Evolutionary conservation across 2,113 vertebrate genomes (phyloP).

Genomic region (Chaetodon auriga): DNA sequence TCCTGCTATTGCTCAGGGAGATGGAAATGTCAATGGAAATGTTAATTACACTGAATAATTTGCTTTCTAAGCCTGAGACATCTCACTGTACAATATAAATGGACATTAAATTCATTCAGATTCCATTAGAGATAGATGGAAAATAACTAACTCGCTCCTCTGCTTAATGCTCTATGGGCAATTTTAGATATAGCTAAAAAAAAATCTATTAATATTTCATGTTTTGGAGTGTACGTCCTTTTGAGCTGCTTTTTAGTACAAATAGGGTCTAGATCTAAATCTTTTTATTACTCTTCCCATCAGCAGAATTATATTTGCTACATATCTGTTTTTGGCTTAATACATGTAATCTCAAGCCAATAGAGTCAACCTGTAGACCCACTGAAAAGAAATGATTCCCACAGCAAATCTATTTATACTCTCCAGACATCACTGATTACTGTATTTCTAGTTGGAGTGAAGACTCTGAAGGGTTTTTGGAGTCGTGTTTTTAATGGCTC

Average conservation of each 20-base stretch:
- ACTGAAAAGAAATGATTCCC: not conserved
- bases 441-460: not conserved
- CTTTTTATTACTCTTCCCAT: not conserved
- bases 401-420: not conserved
- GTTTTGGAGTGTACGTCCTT: not conserved
- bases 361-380: not conserved
- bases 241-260: not conserved
- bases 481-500: not conserved
- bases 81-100: not conserved
- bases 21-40: constrained; percentile 42
- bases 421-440: not conserved
- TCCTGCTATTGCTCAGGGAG: not conserved
- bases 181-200: constrained; percentile 20
- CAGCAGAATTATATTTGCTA: not conserved
- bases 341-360: not conserved
- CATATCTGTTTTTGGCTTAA: not conserved
- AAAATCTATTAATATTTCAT: not conserved
- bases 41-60: constrained; percentile 39
- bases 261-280: not conserved
- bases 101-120: constrained; percentile 1
- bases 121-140: constrained; percentile 14
- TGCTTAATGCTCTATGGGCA: not conserved
- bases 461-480: not conserved
- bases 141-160: not conserved
- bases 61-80: not conserved